A percentile compares a stretch with the other conserved stretches of the same genome.
phyloP scores from a whole-genome alignment of 2,888 invertebrate species.

The Drosophila algonquin region DNA sequence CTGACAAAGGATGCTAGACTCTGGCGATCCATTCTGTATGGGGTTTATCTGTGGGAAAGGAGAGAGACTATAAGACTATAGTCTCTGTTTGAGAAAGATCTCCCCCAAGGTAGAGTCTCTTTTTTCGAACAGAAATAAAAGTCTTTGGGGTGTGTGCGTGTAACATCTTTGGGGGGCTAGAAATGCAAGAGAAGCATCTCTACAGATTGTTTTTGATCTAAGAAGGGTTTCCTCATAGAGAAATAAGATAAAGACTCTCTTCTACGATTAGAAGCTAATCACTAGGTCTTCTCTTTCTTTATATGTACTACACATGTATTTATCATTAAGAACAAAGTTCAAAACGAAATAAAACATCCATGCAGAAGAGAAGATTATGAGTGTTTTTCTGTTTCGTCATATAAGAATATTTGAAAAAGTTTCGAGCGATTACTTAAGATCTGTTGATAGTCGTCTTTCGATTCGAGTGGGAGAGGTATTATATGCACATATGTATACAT shows the following conservation, averaged over 20 bases:
- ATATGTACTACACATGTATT: constrained; percentile 31
- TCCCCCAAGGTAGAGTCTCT: not conserved
- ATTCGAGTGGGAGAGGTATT: constrained; percentile 26
- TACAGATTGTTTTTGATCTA: too few relatives aligned
- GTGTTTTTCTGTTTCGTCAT: constrained; percentile 25
- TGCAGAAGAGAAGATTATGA: constrained; percentile 9
- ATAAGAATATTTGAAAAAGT: constrained; percentile 28
- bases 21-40: constrained; percentile 71
- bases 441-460: constrained; percentile 45
- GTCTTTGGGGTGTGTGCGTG: not conserved
- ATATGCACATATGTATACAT: not conserved
- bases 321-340: constrained; percentile 73
- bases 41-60: constrained; percentile 1
- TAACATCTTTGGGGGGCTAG: not conserved
- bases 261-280: constrained; percentile 23
- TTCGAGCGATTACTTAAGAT: constrained; percentile 55
- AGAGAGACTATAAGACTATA: not conserved
- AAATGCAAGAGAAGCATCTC: not conserved
- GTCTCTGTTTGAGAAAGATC: not conserved
- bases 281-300: constrained; percentile 1
- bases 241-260: not conserved
- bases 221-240: too few relatives aligned
- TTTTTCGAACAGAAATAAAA: not conserved
- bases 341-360: constrained; percentile 25
- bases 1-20: constrained; percentile 63